These are phyloP conservation scores for Drosophila nr. perissopoda DNA, from an alignment of 2,888 invertebrate species.

Conservation along the genomic window DNA sequence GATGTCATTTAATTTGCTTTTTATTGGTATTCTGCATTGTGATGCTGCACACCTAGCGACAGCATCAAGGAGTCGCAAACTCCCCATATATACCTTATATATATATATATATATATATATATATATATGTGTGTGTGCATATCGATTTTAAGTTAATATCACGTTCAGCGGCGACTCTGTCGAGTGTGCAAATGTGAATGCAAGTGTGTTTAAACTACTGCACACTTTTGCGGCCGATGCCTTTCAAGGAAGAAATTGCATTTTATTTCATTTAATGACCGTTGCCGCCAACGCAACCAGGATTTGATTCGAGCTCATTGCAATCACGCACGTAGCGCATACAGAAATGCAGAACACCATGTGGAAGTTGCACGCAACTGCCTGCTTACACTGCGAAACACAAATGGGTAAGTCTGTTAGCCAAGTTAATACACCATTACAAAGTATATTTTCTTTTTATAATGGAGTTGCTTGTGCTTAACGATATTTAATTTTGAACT, in stretches of 20 bases:
- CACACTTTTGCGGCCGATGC: slow-evolving; percentile 6
- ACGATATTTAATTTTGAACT: neutral
- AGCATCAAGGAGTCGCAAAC: neutral
- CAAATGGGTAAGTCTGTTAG: neutral
- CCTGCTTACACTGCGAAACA: neutral
- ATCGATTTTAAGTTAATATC: slow-evolving; percentile 60
- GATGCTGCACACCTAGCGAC: neutral
- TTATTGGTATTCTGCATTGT: slow-evolving; percentile 29
- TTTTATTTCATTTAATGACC: slow-evolving; percentile 62
- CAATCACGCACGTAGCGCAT: slow-evolving; percentile 52
- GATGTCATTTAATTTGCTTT: slow-evolving; percentile 31
- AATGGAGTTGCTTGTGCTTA: neutral
- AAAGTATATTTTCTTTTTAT: neutral
- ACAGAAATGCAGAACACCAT: neutral
- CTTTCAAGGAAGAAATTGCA: slow-evolving; percentile 27
- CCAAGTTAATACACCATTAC: neutral
- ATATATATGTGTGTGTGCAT: neutral
- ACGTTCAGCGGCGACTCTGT: neutral
- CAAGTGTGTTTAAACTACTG: slow-evolving; percentile 8
- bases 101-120: neutral
- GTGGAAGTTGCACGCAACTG: slow-evolving; percentile 21
- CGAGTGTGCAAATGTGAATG: neutral
- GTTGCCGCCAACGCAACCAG: slow-evolving; percentile 29
- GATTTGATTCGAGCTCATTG: slow-evolving; percentile 59
- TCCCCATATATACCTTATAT: neutral